Percentiles rank a stretch among this genome's conserved stretches.
phyloP scores from a whole-genome alignment of 2,113 vertebrate genomes.

The Neoarius graeffei region DNA sequence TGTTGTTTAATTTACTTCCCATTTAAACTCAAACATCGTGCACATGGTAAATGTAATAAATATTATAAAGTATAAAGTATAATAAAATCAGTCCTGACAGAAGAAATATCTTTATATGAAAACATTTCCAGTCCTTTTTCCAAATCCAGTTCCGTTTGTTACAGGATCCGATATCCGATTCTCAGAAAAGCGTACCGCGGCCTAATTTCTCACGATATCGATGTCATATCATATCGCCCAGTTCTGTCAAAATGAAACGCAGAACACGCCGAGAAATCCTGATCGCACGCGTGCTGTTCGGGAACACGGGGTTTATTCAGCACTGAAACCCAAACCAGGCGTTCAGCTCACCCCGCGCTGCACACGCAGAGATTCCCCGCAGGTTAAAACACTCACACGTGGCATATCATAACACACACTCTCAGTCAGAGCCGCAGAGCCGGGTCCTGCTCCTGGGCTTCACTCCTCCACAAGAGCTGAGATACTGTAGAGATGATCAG shows the following conservation, averaged over 20 bases:
- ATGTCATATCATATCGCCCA: not conserved
- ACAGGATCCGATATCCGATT: not conserved
- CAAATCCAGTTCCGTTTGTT: not conserved
- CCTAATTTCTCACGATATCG: not conserved
- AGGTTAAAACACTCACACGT: slow-evolving; percentile 62
- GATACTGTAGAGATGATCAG: too few species aligned
- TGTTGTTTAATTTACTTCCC: not conserved
- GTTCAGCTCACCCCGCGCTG: not conserved
- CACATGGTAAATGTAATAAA: not conserved
- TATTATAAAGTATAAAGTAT: not conserved
- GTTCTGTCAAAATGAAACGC: too few species aligned
- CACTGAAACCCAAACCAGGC: not conserved
- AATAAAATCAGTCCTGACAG: not conserved
- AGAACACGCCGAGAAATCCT: not conserved
- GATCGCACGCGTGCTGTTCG: not conserved
- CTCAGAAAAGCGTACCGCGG: not conserved
- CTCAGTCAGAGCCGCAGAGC: not conserved
- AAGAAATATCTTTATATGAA: not conserved
- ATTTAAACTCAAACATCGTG: not conserved
- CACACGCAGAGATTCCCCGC: slow-evolving; percentile 47
- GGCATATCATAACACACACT: slow-evolving; percentile 53
- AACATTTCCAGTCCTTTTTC: not conserved
- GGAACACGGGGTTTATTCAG: not conserved
- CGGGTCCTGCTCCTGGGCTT: not conserved
- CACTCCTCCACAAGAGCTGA: not conserved